These are phyloP conservation scores for Astropecten irregularis DNA, from an alignment of 53 echinoderm and acorn worm species.

Conservation along the genomic window DNA sequence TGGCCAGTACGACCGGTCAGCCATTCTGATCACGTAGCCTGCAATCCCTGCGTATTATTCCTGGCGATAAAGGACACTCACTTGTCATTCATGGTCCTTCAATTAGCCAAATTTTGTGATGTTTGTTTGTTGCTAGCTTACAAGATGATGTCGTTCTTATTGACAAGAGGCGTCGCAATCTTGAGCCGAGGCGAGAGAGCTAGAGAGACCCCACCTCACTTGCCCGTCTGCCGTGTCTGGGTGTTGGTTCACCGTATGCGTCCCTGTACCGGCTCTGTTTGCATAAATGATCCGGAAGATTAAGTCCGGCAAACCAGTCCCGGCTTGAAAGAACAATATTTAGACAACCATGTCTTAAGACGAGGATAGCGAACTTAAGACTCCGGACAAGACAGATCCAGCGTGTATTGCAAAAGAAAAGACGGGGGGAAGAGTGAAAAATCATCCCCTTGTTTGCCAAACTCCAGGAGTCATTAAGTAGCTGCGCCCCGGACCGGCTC, in stretches of 20 bases:
- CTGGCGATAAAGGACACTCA: too few species aligned
- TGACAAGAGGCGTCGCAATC: too few species aligned
- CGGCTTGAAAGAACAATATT: not conserved
- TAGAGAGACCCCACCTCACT: too few species aligned
- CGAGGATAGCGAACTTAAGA: not conserved
- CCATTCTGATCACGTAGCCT: too few species aligned
- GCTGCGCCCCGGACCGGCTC: not conserved
- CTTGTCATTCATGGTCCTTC: too few species aligned
- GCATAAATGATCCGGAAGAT: not conserved
- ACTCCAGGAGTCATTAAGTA: not conserved
- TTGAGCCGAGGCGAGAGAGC: too few species aligned
- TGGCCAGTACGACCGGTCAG: too few species aligned
- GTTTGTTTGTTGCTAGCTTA: not conserved
- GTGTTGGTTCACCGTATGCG: too few species aligned
- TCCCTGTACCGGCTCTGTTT: too few species aligned
- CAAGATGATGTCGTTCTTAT: too few species aligned
- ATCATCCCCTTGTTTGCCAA: not conserved
- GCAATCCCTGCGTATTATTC: not conserved
- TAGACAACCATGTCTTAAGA: not conserved
- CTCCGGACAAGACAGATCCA: not conserved
- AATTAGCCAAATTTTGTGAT: not conserved
- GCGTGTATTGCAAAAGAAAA: not conserved
- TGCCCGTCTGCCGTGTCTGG: too few species aligned
- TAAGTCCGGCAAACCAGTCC: not conserved
- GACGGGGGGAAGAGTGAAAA: not conserved